Base-by-base conservation (phyloP, 2,113 vertebrate genomes). In the Stigmatopora argus region DNA sequence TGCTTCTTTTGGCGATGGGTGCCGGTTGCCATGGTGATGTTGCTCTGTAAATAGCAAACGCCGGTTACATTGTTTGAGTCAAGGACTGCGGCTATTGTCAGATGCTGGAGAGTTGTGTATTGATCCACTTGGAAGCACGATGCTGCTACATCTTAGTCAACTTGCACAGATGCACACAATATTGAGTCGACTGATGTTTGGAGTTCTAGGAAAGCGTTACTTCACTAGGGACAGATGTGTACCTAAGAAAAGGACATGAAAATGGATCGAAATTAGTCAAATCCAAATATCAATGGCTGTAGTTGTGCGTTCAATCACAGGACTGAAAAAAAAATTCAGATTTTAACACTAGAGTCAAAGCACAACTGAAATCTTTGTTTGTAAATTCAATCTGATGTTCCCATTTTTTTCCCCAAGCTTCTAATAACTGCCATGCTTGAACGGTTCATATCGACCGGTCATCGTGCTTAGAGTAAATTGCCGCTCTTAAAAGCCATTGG, bases 1-100 rank as follows among this genome's bases (percentile, higher is more conserved):
- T 57, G 38, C 58, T 53, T 26, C 11, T 23, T 63, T 53, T 47
- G 11, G 6, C 18, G 9, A 26, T 26, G 26, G 9, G 59, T 14
- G 31, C 46, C 53, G 0, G 89, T 86, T 85, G 73, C 88, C 88
- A 85, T 89, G 86, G 82, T 74, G 77, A 89, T 67, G 64, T 55
- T 56, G 55, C 71, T 77, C 63, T 45, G 71, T 70, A 75, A 65
- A 73, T 14, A 49, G 67, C 52, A 62, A 66, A 78, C 71, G 73
- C 69, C 17, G 2, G 18, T 69, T 61, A 61, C 64, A 62, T 79
- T 80, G 71, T 80, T 75, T 74, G 79, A 75, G 75, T 74, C 71
- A 75, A 86, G 75, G 84, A 80, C 77, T 44, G 57, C 7, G 46
- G 74, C 72, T 67, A 58, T 78, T 76, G 67, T 73, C 60, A 62